Conservation (phyloP, 2,113 vertebrate genomes). For the Pelecanus crispus region DNA sequence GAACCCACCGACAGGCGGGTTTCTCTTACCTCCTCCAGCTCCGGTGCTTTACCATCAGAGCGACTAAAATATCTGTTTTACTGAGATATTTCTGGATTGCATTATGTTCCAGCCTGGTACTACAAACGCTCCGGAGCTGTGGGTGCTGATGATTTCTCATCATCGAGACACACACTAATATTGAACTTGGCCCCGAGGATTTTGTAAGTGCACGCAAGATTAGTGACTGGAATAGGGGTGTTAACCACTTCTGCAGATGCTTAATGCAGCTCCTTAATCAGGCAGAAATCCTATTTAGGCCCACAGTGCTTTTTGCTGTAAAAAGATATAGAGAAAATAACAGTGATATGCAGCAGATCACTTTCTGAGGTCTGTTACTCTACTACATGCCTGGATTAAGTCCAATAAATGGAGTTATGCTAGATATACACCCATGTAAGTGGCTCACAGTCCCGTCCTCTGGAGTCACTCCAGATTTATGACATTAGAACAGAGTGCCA, state of each 20-base stretch:
- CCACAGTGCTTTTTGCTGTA: background rate
- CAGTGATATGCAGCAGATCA: background rate
- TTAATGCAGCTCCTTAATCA: background rate
- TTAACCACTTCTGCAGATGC: background rate
- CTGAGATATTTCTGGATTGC: conserved; percentile 27
- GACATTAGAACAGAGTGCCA: background rate
- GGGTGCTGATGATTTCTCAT: conserved; percentile 19
- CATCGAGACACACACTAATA: background rate
- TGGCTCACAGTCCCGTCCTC: conserved; percentile 30
- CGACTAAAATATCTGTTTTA: conserved; percentile 41
- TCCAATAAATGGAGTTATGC: conserved; percentile 51
- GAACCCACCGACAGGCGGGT: background rate
- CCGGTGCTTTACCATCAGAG: background rate
- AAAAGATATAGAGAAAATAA: conserved; percentile 5
- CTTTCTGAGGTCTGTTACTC: background rate
- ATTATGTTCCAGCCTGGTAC: conserved; percentile 6
- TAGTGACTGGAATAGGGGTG: background rate
- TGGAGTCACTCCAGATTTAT: conserved; percentile 34
- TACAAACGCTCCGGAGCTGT: background rate
- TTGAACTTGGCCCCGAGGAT: too few species aligned
- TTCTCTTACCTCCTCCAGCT: conserved; percentile 24
- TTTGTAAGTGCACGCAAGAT: conserved; percentile 20
- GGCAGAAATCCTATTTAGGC: conserved; percentile 21
- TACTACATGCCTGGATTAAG: conserved; percentile 39
- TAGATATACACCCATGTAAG: conserved; percentile 42